Percentiles rank a stretch among this genome's conserved stretches.
These are phyloP conservation scores for Chironomus riparius DNA, from an alignment of 2,888 invertebrate species.

Conservation along the genomic window DNA sequence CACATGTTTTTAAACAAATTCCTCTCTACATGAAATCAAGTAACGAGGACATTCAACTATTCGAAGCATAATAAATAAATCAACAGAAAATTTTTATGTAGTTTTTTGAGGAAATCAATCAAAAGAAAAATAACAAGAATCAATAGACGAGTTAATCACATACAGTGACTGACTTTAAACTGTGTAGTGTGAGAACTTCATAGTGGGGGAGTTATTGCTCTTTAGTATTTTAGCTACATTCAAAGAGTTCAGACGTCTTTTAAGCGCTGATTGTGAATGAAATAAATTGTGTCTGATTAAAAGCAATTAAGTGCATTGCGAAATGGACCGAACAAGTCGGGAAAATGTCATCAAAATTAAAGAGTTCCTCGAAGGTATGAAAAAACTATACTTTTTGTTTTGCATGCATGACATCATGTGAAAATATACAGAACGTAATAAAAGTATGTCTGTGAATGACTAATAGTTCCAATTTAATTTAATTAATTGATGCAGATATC, in stretches of 20 bases:
- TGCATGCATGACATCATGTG: neutral
- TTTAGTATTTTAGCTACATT: neutral
- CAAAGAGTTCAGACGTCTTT: neutral
- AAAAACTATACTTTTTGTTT: neutral
- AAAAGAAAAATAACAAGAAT: too few relatives aligned
- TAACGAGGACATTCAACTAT: too few relatives aligned
- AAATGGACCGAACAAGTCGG: neutral
- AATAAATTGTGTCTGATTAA: neutral
- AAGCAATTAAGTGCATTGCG: neutral
- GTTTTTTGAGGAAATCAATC: too few relatives aligned
- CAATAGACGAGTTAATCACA: too few relatives aligned
- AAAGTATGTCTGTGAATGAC: too few relatives aligned
- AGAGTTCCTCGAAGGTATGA: slow-evolving; percentile 20
- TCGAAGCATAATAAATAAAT: too few relatives aligned
- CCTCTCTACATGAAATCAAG: too few relatives aligned
- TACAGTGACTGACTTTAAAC: neutral
- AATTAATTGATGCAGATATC: slow-evolving; percentile 23
- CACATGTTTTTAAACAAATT: too few relatives aligned
- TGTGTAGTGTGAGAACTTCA: neutral
- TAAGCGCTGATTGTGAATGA: neutral
- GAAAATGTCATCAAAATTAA: slow-evolving; percentile 3
- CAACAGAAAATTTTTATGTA: too few relatives aligned
- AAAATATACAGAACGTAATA: neutral
- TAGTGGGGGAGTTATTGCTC: neutral
- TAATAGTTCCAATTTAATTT: neutral